These are phyloP conservation scores for Cephus spinipes DNA, from an alignment of 2,888 invertebrate genomes.

Conservation along the genomic window DNA sequence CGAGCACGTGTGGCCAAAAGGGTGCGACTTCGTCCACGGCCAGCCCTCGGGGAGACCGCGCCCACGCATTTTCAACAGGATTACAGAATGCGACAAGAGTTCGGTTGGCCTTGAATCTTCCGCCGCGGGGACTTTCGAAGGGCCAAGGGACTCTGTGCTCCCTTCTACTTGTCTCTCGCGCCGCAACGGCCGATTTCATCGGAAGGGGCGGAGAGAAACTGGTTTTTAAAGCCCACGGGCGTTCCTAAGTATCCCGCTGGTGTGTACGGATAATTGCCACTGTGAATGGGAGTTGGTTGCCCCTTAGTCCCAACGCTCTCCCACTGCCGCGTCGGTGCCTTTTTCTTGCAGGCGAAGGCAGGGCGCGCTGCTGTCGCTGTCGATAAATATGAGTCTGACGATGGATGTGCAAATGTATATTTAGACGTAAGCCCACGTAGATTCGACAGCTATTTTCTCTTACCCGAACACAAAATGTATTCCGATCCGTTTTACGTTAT, in stretches of 20 bases:
- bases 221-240: conserved; percentile 29
- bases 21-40: conserved; percentile 63
- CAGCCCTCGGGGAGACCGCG: conserved; percentile 67
- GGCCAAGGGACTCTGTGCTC: conserved; percentile 13
- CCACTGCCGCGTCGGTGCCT: conserved; percentile 16
- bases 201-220: conserved; percentile 36
- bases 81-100: conserved; percentile 59
- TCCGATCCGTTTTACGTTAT: not conserved
- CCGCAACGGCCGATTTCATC: not conserved
- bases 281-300: conserved; percentile 6
- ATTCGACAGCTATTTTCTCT: not conserved
- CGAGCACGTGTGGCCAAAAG: conserved; percentile 58
- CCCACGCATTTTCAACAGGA: conserved; percentile 67
- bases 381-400: not conserved
- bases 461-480: not conserved
- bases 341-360: not conserved
- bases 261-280: conserved; percentile 13
- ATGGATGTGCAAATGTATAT: not conserved
- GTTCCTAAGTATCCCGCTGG: conserved; percentile 14
- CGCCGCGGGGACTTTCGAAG: conserved; percentile 24
- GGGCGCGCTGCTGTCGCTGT: not conserved
- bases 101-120: conserved; percentile 51
- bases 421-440: not conserved
- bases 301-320: not conserved
- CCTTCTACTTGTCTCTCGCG: conserved; percentile 13